Evolutionary conservation across 2,888 invertebrate species (phyloP), one percentile per base, ranked within the genome.

Genomic region (Parelbella ahira): DNA sequence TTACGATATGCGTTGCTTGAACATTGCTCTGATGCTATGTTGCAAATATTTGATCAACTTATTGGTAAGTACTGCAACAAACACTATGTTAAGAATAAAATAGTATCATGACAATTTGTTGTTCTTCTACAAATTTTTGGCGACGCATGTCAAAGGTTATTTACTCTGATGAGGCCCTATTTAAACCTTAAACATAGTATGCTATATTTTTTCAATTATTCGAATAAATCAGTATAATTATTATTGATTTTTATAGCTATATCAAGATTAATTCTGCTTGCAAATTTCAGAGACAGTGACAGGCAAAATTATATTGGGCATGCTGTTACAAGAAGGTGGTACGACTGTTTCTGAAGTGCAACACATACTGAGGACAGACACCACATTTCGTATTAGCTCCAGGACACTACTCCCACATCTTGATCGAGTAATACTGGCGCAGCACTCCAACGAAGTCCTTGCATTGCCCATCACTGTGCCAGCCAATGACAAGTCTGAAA

Each of bases 291-390:
- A 73, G 47, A 63, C 79, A 1, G 58, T 58, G 1, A 80, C 80
- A 1, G 86, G 86, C 0, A 79, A 73, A 49, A 64, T 78, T 37
- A 68, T 86, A 24, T 44, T 87, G 4, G 48, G 57, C 1, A 82
- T 79, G 79, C 58, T 87, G 33, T 53, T 87, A 10, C 51, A 55
- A 24, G 86, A 86, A 62, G 71, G 74, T 12, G 83, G 84, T 3
- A 77, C 81, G 0, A 69, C 71, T 37, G 66, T 82, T 64, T 56
- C 68, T 0, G 83, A 84, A 5, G 58, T 87, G 1, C 53, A 63
- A 7, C 86, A 84, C 45, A 77, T 84, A 28, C 56, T 87, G 15
- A 65, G 64, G 0, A 66, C 55, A 21, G 70, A 74, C 33, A 64
- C 54, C 1, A 61, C 54, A 2, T 87, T 64, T 44, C 64, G 61